Percentiles rank a stretch among this genome's conserved stretches.
These are phyloP conservation scores for Tyrophagus putrescentiae DNA, from an alignment of 1,140 invertebrate species.

Conservation along the genomic window DNA sequence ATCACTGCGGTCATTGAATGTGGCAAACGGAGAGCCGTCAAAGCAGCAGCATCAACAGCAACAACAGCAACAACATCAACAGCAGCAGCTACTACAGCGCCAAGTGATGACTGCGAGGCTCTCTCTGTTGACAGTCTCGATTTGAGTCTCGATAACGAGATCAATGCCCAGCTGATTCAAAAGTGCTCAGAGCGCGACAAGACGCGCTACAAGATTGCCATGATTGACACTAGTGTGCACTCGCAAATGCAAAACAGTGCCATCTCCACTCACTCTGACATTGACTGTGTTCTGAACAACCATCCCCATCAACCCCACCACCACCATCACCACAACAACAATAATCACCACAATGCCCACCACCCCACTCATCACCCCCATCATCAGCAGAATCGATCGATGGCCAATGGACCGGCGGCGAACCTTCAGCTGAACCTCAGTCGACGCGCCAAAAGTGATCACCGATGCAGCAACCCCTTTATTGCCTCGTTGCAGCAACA, in stretches of 20 bases:
- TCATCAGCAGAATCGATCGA: background rate
- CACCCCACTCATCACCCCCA: too few species aligned
- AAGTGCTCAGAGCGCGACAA: slow-evolving; percentile 65
- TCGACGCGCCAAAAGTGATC: background rate
- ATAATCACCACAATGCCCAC: too few species aligned
- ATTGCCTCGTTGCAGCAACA: background rate
- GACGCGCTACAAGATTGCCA: slow-evolving; percentile 84
- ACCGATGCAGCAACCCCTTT: background rate
- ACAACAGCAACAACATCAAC: background rate
- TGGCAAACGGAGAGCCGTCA: background rate
- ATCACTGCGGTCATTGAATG: background rate
- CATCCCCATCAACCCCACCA: background rate
- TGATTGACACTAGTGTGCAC: slow-evolving; percentile 52
- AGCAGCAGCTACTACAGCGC: background rate
- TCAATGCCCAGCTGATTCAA: slow-evolving; percentile 53
- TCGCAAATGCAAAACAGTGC: background rate
- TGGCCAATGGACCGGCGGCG: background rate
- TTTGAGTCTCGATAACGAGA: slow-evolving; percentile 51
- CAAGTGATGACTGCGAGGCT: background rate
- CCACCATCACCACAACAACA: too few species aligned
- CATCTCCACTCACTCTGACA: slow-evolving; percentile 33
- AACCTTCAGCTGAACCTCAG: background rate
- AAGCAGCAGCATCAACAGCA: background rate
- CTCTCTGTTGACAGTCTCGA: slow-evolving; percentile 75
- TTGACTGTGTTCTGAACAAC: slow-evolving; percentile 26